Evolutionary conservation across 2,797 vertebrate species (phyloP).

Genomic region (Hypotaenidia okinawae): DNA sequence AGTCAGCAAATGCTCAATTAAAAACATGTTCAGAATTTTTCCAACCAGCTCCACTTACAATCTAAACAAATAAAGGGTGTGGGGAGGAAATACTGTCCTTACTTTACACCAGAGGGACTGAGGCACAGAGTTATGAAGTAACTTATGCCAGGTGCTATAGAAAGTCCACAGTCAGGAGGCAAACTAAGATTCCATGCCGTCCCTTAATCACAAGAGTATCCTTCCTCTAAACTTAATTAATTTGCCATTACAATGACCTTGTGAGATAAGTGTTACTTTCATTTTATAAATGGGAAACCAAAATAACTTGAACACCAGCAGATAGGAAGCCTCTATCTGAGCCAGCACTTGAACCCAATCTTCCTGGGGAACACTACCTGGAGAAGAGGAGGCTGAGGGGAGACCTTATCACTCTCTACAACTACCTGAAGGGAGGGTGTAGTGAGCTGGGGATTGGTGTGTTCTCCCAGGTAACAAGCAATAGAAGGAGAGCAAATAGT

Average conservation of each 20-base stretch:
- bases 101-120: constrained; percentile 12
- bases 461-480: too few relatives aligned
- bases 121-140: neutral
- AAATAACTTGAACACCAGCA: constrained; percentile 32
- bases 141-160: neutral
- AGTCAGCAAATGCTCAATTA: constrained; percentile 48
- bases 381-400: too few relatives aligned
- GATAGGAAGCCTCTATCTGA: neutral
- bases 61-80: constrained; percentile 53
- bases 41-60: constrained; percentile 6
- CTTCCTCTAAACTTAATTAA: constrained; percentile 20
- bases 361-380: neutral
- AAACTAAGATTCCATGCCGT: neutral
- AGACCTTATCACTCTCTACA: too few relatives aligned
- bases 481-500: too few relatives aligned
- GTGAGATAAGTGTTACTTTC: constrained; percentile 6
- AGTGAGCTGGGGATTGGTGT: too few relatives aligned
- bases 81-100: constrained; percentile 16
- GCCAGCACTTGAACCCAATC: neutral
- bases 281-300: neutral
- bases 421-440: too few relatives aligned
- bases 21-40: constrained; percentile 54
- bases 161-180: neutral
- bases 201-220: neutral
- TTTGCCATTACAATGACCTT: constrained; percentile 27